phyloP scores from a whole-genome alignment of 35 echinoderm and acorn worm genomes.

The Holothuria glaberrima region DNA sequence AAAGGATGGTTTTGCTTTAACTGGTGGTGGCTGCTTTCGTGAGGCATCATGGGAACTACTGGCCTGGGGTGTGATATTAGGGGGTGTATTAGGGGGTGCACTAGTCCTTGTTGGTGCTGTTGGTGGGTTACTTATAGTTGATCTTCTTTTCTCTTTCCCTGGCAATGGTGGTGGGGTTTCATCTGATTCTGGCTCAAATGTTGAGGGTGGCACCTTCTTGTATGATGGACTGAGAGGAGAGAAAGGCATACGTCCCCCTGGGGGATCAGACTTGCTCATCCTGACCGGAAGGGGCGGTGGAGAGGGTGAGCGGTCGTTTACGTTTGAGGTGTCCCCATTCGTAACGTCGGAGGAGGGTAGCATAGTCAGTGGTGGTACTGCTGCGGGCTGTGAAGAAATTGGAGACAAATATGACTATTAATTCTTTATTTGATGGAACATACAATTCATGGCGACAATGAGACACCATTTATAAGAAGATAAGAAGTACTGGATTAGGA shows the following conservation, averaged over 20 bases:
- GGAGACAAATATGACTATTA: background rate
- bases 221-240: background rate
- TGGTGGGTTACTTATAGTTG: background rate
- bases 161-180: constrained; percentile 9
- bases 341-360: constrained; percentile 51
- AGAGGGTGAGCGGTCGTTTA: constrained; percentile 57
- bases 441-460: too few relatives aligned
- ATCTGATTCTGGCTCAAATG: background rate
- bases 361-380: constrained; percentile 47
- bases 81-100: too few relatives aligned
- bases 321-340: constrained; percentile 50
- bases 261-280: constrained; percentile 5
- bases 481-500: too few relatives aligned
- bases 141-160: background rate
- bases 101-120: background rate
- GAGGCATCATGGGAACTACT: too few relatives aligned
- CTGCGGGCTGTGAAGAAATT: background rate
- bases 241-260: background rate
- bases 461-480: too few relatives aligned
- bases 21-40: too few relatives aligned
- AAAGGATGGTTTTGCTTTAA: too few relatives aligned
- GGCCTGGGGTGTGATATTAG: too few relatives aligned
- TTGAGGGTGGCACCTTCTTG: background rate
- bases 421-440: too few relatives aligned
- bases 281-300: constrained; percentile 32